Evolutionary conservation across 1,140 invertebrate species (phyloP).

Genomic region (Rhopalosiphum padi): DNA sequence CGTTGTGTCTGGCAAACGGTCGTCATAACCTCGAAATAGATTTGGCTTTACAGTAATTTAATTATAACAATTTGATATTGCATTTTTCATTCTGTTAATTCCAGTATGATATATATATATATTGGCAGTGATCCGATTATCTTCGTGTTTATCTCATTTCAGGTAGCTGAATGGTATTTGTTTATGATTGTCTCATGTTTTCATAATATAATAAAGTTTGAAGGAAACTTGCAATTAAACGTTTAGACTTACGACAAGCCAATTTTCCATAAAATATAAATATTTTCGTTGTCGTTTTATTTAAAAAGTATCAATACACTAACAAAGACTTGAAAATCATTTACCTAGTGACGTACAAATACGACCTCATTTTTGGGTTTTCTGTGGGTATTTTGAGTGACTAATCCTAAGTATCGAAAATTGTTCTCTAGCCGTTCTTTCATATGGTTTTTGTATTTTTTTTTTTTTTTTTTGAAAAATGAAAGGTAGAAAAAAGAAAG

Average conservation of each 20-base stretch:
- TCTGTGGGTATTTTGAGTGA: neutral
- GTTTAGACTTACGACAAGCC: neutral
- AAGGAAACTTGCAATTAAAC: neutral
- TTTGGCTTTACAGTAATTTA: neutral
- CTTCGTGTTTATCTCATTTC: neutral
- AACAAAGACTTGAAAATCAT: neutral
- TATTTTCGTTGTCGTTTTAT: neutral
- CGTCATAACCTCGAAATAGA: neutral
- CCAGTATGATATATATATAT: too few species aligned
- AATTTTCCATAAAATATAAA: neutral
- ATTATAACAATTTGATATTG: neutral
- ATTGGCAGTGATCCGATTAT: neutral
- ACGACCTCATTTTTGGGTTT: neutral
- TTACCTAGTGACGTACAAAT: too few species aligned
- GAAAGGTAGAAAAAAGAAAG: constrained; percentile 47
- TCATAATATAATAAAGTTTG: neutral
- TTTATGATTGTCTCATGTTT: neutral
- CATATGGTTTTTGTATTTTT: neutral
- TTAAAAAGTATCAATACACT: neutral
- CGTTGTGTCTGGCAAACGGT: neutral
- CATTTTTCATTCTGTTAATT: neutral
- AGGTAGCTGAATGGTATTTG: neutral
- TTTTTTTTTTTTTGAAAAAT: neutral
- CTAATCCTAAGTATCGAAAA: neutral
- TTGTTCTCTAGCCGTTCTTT: neutral